These are phyloP conservation scores for Caenorhabditis latens DNA, from an alignment of 1,140 invertebrate genomes.

Conservation along the genomic window DNA sequence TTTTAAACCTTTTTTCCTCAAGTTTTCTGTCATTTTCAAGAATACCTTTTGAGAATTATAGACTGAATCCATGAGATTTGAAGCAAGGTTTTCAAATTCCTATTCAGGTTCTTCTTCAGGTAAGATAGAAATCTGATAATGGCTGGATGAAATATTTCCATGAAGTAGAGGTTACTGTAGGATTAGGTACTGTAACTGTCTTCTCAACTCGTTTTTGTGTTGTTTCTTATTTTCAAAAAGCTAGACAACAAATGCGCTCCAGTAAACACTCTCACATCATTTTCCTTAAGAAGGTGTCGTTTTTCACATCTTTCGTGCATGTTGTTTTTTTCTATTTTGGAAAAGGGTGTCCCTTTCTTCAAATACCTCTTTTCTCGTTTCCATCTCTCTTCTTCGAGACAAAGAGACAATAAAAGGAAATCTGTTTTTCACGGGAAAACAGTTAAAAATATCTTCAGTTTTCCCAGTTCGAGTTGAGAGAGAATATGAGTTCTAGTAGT, in stretches of 20 bases:
- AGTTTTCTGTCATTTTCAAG: not conserved
- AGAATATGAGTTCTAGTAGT: not conserved
- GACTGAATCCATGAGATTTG: no score
- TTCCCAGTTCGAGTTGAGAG: not conserved
- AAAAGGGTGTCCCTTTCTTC: not conserved
- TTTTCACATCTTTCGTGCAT: conserved; percentile 40
- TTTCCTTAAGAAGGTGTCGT: conserved; percentile 6
- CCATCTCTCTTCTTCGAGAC: not conserved
- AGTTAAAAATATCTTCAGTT: not conserved
- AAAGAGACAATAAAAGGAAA: not conserved
- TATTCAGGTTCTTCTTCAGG: no score
- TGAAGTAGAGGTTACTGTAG: no score
- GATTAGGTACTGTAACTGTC: no score
- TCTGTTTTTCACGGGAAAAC: not conserved
- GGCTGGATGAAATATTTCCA: no score
- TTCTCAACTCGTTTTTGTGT: no score
- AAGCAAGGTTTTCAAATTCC: no score
- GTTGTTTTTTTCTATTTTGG: conserved; percentile 1
- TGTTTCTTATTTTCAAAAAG: no score
- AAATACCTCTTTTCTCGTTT: not conserved
- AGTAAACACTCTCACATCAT: not conserved
- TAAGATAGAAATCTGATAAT: no score
- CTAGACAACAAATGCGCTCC: not conserved
- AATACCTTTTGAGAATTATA: not conserved
- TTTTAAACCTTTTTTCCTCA: not conserved